A percentile compares a stretch with the other conserved stretches of the same genome.
phyloP scores from a whole-genome alignment of 2,113 vertebrate species.

The Scomber colias region DNA sequence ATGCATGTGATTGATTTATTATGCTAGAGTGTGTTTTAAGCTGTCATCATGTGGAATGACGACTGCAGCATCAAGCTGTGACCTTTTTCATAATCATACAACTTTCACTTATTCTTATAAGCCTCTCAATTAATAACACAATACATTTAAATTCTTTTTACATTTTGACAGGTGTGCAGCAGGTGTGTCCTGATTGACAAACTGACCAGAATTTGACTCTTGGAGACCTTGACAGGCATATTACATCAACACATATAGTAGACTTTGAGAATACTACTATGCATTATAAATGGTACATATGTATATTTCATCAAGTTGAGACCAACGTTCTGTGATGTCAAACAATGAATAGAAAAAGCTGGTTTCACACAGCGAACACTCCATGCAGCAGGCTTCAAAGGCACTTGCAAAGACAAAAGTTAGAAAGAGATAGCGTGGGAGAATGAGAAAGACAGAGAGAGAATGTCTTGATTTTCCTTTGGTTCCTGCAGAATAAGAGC shows the following conservation, averaged over 20 bases:
- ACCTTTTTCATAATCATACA: background rate
- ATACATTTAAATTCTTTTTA: too few species aligned
- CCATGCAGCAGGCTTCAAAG: conserved; percentile 60
- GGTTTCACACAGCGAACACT: conserved; percentile 12
- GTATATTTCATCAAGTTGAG: conserved; percentile 58
- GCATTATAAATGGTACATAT: conserved; percentile 29
- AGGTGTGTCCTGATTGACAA: background rate
- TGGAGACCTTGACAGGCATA: background rate
- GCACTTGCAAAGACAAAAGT: conserved; percentile 50
- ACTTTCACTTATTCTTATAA: background rate
- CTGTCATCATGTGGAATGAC: background rate
- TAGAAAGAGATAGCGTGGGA: conserved; percentile 49
- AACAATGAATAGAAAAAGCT: conserved; percentile 48
- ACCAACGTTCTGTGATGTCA: conserved; percentile 44
- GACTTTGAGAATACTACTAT: background rate
- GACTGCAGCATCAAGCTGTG: background rate
- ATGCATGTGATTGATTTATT: background rate
- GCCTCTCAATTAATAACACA: background rate
- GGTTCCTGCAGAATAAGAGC: background rate
- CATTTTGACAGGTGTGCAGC: background rate
- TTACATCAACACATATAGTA: background rate
- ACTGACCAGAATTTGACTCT: background rate
- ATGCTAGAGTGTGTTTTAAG: background rate
- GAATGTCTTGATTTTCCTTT: conserved; percentile 37
- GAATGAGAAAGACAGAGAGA: conserved; percentile 39